phyloP scores from a whole-genome alignment of 1,140 invertebrate genomes.

The Tetramorium alpestre region DNA sequence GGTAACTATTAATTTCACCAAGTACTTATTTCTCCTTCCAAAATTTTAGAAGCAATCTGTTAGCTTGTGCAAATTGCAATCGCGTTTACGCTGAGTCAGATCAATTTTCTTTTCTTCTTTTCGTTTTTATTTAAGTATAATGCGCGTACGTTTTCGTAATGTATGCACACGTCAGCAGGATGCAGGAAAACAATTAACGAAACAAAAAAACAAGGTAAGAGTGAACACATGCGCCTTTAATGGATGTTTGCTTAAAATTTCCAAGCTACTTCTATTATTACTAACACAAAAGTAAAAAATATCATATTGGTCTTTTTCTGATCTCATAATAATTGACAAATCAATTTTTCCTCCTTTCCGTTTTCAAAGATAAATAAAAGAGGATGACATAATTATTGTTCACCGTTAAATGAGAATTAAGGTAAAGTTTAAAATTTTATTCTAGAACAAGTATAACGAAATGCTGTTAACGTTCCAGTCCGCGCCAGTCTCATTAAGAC shows the following conservation, averaged over 20 bases:
- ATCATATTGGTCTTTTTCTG: too few relatives aligned
- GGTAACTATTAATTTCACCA: neutral
- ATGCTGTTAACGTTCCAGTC: neutral
- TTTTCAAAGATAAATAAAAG: too few relatives aligned
- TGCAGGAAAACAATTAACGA: neutral
- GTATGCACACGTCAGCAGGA: neutral
- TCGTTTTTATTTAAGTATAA: neutral
- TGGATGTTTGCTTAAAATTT: too few relatives aligned
- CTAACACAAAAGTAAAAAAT: too few relatives aligned
- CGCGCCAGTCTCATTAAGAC: constrained; percentile 53
- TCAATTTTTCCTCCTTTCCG: too few relatives aligned
- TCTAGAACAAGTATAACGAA: neutral
- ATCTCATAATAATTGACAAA: too few relatives aligned
- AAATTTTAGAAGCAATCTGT: neutral
- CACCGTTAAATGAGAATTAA: neutral
- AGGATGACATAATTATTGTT: too few relatives aligned
- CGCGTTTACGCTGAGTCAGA: neutral
- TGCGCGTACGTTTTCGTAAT: neutral
- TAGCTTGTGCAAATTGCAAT: neutral
- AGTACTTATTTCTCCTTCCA: neutral
- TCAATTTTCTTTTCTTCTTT: neutral
- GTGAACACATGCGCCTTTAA: too few relatives aligned
- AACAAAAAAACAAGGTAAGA: neutral
- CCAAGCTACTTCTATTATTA: too few relatives aligned
- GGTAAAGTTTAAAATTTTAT: neutral